phyloP scores from a whole-genome alignment of 2,797 vertebrate species.

The Hippocampus kuda region DNA sequence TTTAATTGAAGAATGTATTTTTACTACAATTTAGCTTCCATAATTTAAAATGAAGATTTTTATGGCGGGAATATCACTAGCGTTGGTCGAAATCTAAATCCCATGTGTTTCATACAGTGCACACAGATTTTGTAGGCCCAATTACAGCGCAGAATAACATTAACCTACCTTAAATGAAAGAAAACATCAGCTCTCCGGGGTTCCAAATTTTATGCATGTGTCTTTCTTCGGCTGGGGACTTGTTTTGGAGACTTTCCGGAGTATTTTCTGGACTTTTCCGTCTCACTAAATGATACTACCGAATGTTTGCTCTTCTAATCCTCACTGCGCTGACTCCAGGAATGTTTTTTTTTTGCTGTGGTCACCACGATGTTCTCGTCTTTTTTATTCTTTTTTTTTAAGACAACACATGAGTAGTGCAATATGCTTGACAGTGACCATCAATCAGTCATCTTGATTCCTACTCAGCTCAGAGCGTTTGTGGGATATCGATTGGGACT shows the following conservation, averaged over 20 bases:
- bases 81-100: no score
- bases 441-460: neutral
- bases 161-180: constrained; percentile 49
- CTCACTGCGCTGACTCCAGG: no score
- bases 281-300: no score
- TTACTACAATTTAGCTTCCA: no score
- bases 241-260: neutral
- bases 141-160: constrained; percentile 24
- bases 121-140: constrained; percentile 32
- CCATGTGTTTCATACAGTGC: no score
- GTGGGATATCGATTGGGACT: constrained; percentile 41
- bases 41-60: no score
- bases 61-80: no score
- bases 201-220: neutral
- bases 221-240: neutral
- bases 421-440: neutral
- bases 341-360: neutral
- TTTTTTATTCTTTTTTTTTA: neutral
- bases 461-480: constrained; percentile 6
- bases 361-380: neutral
- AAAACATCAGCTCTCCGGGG: constrained; percentile 26
- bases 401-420: neutral
- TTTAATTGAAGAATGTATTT: neutral
- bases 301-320: no score
- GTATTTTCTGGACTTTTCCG: neutral